Conservation (phyloP, 2,797 vertebrate genomes). For the Chrosomus eos region DNA sequence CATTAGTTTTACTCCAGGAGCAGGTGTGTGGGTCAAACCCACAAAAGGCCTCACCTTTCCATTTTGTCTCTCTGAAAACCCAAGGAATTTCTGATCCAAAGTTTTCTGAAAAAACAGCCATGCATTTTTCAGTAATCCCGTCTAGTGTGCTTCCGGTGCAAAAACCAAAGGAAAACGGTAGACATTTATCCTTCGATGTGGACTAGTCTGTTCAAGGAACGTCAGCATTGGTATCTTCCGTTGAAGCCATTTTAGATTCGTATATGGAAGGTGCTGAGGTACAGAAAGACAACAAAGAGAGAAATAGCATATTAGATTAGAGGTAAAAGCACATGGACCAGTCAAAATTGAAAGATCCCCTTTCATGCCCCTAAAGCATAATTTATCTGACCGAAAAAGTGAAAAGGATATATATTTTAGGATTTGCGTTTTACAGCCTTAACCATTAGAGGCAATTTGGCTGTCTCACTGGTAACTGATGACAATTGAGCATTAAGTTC, state of each 20-base stretch:
- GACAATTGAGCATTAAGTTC: constrained; percentile 26
- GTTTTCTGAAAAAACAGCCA: constrained; percentile 51
- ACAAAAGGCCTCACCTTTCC: constrained; percentile 16
- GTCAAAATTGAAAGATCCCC: not conserved
- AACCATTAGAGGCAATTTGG: not conserved
- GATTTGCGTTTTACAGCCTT: not conserved
- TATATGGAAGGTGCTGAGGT: constrained; percentile 94
- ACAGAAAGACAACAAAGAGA: constrained; percentile 53
- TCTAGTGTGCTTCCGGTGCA: constrained; percentile 58
- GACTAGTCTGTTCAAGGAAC: constrained; percentile 43
- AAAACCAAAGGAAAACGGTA: constrained; percentile 55
- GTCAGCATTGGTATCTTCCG: constrained; percentile 38
- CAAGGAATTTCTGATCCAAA: constrained; percentile 20
- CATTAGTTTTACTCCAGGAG: constrained; percentile 31
- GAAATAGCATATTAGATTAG: not conserved
- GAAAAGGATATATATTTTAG: not conserved
- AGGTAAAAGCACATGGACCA: not conserved
- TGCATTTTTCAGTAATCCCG: constrained; percentile 47
- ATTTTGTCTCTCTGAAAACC: constrained; percentile 27
- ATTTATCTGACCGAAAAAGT: not conserved
- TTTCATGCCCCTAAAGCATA: not conserved
- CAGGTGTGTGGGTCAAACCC: constrained; percentile 1
- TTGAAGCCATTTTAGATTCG: constrained; percentile 84
- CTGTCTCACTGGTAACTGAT: constrained; percentile 36
- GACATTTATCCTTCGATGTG: constrained; percentile 20